phyloP scores from a whole-genome alignment of 2,113 vertebrate species.

The Brevimyrus niger region DNA sequence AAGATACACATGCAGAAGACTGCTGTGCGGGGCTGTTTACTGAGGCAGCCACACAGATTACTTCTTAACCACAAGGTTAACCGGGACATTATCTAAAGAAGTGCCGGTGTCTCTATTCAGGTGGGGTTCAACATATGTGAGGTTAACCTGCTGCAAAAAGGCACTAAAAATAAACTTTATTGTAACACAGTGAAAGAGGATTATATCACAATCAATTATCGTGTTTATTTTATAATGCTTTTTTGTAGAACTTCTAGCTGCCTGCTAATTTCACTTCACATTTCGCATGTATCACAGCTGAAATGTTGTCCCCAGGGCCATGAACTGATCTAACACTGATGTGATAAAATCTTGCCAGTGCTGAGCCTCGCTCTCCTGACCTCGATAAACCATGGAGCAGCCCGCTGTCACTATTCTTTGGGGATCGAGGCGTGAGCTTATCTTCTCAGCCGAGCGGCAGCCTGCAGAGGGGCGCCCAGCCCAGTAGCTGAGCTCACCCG shows the following conservation, averaged over 20 bases:
- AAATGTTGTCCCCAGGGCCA: slow-evolving; percentile 11
- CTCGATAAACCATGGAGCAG: slow-evolving; percentile 48
- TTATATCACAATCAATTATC: neutral
- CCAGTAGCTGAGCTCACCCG: neutral
- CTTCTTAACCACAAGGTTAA: neutral
- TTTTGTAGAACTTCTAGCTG: neutral
- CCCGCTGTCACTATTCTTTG: slow-evolving; percentile 25
- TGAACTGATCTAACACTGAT: slow-evolving; percentile 30
- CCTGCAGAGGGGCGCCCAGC: neutral
- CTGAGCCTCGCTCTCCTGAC: slow-evolving; percentile 42
- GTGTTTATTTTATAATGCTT: neutral
- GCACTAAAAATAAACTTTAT: neutral
- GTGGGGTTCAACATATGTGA: neutral
- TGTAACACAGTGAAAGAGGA: neutral
- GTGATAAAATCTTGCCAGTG: slow-evolving; percentile 44
- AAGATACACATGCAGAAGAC: neutral
- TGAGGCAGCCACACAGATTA: neutral
- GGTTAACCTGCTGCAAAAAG: neutral
- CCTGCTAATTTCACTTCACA: neutral
- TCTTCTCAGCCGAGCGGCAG: slow-evolving; percentile 34
- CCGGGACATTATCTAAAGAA: neutral
- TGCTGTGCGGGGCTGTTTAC: neutral
- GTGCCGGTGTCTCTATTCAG: neutral
- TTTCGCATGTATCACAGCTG: neutral
- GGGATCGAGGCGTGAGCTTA: slow-evolving; percentile 39